Base-by-base conservation (phyloP, 2,888 invertebrate species). In the Syrphus vitripennis region DNA sequence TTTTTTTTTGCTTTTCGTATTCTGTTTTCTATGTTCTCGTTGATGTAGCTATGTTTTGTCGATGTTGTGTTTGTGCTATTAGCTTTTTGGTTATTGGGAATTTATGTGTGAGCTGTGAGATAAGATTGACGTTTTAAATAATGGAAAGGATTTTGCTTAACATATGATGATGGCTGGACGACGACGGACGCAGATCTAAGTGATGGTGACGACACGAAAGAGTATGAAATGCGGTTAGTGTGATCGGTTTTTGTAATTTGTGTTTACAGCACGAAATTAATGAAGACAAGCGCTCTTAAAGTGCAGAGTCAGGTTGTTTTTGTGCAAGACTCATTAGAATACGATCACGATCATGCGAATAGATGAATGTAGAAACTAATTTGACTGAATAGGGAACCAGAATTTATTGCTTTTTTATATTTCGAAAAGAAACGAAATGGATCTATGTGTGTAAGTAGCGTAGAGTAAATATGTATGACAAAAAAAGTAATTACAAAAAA, bases 61-160 rank as follows among this genome's bases (percentile, higher is more conserved):
- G 14, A 63, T 77, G 40, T 77, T 57, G 69, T 37, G 53, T 48
- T 34, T 70, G 77, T 50, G 26, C 40, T 57, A 26, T 57, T 57
- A 50, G 63, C 65, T 53, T 61, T 78, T 69, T n/a, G 61, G 19
- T 77, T 81, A 55, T 74, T 55, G 72, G 37, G 59, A 69, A 84
- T 61, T 14, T 57, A 71, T 53, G 50, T 76, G 72, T 48, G 79
- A 53, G 53, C 69, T 45, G 67, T 78, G 63, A 69, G 86, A 77
- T 77, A 82, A 70, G 50, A 86, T 78, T 81, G 82, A 78, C 78
- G 81, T 77, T 67, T 83, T 40, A 42, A 80, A 77, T 67, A 76
- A 84, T 80, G 67, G 45, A 81, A 83, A 84, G 76, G 80, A 80
- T 84, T 76, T 76, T 48, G 24, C 48, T 57, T 19, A 37, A 42